Percentiles rank a stretch among this genome's conserved stretches.
These are phyloP conservation scores for Pteria penguin DNA, from an alignment of 2,888 invertebrate genomes.

Conservation along the genomic window DNA sequence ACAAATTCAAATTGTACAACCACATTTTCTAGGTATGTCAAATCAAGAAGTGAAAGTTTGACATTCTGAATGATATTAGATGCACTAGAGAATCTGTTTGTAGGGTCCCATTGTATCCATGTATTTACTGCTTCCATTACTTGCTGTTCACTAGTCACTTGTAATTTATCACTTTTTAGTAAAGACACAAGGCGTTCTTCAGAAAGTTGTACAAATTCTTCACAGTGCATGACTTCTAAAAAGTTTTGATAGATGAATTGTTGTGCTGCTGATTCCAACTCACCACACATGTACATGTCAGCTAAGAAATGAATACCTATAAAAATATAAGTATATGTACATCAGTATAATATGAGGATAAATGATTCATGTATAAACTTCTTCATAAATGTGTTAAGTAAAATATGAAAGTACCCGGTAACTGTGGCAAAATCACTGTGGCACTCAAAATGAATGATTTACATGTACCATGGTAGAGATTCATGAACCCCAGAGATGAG, in stretches of 20 bases:
- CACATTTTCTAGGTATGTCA: conserved; percentile 72
- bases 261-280: conserved; percentile 71
- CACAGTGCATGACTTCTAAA: conserved; percentile 74
- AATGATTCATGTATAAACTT: background rate
- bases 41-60: conserved; percentile 72
- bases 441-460: no score
- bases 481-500: no score
- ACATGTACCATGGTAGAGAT: no score
- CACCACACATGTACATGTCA: conserved; percentile 77
- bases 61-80: conserved; percentile 74
- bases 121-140: conserved; percentile 74
- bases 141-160: conserved; percentile 73
- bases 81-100: conserved; percentile 58
- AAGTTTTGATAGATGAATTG: conserved; percentile 77
- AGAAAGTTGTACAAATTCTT: conserved; percentile 74
- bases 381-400: no score
- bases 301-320: conserved; percentile 77
- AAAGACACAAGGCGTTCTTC: conserved; percentile 71
- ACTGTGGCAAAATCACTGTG: no score
- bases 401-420: no score
- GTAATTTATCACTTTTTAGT: conserved; percentile 74
- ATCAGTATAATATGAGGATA: background rate
- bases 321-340: no score
- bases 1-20: conserved; percentile 75
- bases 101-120: conserved; percentile 74